Evolutionary conservation across 2,113 vertebrate genomes (phyloP).

Genomic region (Anthoscopus minutus): DNA sequence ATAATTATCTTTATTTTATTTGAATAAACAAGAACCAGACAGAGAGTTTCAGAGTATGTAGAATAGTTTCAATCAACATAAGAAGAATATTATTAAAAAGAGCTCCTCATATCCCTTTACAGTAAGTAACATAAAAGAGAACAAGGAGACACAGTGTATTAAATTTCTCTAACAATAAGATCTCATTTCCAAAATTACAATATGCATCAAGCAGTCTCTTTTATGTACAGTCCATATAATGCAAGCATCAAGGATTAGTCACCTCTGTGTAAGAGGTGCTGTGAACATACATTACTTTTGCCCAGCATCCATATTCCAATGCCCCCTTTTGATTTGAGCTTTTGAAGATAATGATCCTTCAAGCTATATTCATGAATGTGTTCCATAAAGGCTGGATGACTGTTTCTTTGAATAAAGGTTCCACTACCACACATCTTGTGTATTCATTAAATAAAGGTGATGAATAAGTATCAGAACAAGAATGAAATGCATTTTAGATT

Average conservation of each 20-base stretch:
- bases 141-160: not conserved
- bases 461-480: not conserved
- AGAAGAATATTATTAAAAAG: not conserved
- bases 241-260: not conserved
- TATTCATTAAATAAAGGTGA: not conserved
- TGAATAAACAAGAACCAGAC: not conserved
- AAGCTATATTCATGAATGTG: not conserved
- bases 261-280: not conserved
- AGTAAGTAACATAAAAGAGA: not conserved
- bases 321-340: not conserved
- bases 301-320: not conserved
- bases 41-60: not conserved
- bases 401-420: not conserved
- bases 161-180: not conserved
- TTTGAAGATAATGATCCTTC: not conserved
- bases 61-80: not conserved
- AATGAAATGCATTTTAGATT: not conserved
- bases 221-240: not conserved
- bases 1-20: slow-evolving; percentile 44
- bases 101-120: not conserved
- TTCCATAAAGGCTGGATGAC: not conserved
- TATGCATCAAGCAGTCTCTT: not conserved
- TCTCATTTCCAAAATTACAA: slow-evolving; percentile 27
- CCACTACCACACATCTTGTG: not conserved
- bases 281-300: not conserved